A percentile compares a stretch with the other conserved stretches of the same genome.
Evolutionary conservation across 2,888 invertebrate species (phyloP).

Genomic region (Temnothorax rugatulus): DNA sequence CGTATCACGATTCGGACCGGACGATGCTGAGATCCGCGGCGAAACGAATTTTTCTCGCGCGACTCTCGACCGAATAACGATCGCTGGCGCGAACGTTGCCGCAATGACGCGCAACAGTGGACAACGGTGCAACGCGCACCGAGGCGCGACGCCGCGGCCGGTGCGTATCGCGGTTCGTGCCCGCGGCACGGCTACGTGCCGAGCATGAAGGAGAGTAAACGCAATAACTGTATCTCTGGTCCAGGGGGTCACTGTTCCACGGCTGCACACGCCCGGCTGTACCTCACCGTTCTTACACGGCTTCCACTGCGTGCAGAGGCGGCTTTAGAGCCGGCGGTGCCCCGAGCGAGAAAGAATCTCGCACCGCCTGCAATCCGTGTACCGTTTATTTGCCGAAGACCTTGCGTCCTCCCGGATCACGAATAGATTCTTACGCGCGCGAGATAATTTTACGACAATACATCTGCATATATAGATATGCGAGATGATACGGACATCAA

Average conservation of each 20-base stretch:
- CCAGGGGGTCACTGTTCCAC: constrained; percentile 78
- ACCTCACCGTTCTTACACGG: constrained; percentile 27
- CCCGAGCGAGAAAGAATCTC: background rate
- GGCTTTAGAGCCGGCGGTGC: constrained; percentile 2
- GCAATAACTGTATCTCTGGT: constrained; percentile 79
- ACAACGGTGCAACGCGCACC: constrained; percentile 69
- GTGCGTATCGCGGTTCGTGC: constrained; percentile 42
- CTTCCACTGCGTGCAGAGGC: background rate
- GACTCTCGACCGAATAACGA: constrained; percentile 23
- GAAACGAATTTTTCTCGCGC: constrained; percentile 26
- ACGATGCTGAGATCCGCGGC: constrained; percentile 2
- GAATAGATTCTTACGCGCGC: background rate
- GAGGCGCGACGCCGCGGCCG: constrained; percentile 66
- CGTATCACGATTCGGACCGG: background rate
- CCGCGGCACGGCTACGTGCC: constrained; percentile 64
- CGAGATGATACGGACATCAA: background rate
- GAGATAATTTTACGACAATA: background rate
- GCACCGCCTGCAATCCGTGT: background rate
- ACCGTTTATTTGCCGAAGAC: background rate
- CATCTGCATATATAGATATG: background rate
- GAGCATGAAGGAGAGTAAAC: constrained; percentile 73
- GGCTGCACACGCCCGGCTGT: constrained; percentile 67
- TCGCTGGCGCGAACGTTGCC: constrained; percentile 23
- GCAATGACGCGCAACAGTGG: constrained; percentile 56
- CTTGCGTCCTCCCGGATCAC: background rate